These are phyloP conservation scores for Ellobius talpinus DNA, from an alignment of 2,113 vertebrate species.

Conservation along the genomic window DNA sequence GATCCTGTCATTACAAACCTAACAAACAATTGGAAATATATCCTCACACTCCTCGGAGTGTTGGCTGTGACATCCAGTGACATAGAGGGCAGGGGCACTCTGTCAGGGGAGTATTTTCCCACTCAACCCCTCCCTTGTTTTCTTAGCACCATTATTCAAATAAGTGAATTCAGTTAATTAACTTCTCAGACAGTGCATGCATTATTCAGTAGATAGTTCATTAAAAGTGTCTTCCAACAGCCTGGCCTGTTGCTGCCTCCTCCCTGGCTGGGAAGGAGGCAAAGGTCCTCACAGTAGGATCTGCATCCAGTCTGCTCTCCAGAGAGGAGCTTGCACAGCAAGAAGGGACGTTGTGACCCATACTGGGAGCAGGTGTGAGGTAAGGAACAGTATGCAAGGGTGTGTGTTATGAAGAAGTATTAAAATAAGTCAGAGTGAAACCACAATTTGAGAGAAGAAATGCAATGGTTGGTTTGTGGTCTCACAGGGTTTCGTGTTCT, in stretches of 20 bases:
- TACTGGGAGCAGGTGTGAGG: neutral
- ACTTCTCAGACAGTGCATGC: slow-evolving; percentile 53
- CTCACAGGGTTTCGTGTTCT: neutral
- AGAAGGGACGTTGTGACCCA: neutral
- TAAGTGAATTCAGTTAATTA: slow-evolving; percentile 66
- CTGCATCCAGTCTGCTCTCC: neutral
- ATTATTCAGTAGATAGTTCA: slow-evolving; percentile 59
- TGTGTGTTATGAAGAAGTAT: neutral
- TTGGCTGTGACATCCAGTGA: slow-evolving; percentile 74
- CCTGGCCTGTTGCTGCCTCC: neutral
- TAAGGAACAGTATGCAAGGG: neutral
- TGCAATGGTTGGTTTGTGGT: neutral
- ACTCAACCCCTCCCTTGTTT: neutral
- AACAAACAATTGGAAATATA: slow-evolving; percentile 76
- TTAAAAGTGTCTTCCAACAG: slow-evolving; percentile 6
- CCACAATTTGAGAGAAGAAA: neutral
- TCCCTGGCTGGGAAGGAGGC: neutral
- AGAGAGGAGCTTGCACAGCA: neutral
- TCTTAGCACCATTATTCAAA: slow-evolving; percentile 48
- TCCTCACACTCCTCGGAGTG: slow-evolving; percentile 67
- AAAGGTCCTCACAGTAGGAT: neutral
- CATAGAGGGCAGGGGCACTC: neutral
- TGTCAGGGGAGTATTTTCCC: neutral
- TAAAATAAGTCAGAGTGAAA: neutral
- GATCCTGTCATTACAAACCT: slow-evolving; percentile 81